These are phyloP conservation scores for Periparus ater DNA, from an alignment of 2,797 vertebrate species.

Conservation along the genomic window DNA sequence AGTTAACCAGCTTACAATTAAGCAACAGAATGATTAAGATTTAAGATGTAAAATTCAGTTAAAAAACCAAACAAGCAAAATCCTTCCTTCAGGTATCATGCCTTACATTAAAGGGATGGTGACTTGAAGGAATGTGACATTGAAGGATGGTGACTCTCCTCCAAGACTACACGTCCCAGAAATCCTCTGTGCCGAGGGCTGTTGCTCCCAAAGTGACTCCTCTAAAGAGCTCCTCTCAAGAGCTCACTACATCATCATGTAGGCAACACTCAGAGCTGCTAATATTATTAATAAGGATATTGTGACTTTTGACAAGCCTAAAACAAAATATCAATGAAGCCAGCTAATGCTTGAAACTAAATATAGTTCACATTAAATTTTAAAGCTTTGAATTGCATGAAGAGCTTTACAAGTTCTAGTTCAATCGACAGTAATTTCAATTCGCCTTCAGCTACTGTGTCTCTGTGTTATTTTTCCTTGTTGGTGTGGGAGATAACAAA, in stretches of 20 bases:
- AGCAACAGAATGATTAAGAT: not conserved
- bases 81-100: not conserved
- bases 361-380: constrained; percentile 16
- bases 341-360: not conserved
- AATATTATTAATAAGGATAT: not conserved
- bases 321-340: constrained; percentile 5
- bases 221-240: not conserved
- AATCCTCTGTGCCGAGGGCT: not conserved
- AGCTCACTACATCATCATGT: not conserved
- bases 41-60: not conserved
- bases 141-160: no score
- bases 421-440: constrained; percentile 53
- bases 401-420: constrained; percentile 22
- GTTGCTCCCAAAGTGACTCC: not conserved
- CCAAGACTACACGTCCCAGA: not conserved
- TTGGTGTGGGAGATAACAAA: constrained; percentile 65
- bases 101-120: not conserved
- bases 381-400: constrained; percentile 36
- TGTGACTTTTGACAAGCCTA: not conserved
- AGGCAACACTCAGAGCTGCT: not conserved
- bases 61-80: not conserved
- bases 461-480: constrained; percentile 55
- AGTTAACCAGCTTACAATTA: not conserved
- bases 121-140: not conserved
- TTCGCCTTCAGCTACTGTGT: constrained; percentile 46